These are phyloP conservation scores for Tethya wilhelma DNA, from an alignment of 37 sponge, comb jelly and placozoan genomes.

Conservation along the genomic window DNA sequence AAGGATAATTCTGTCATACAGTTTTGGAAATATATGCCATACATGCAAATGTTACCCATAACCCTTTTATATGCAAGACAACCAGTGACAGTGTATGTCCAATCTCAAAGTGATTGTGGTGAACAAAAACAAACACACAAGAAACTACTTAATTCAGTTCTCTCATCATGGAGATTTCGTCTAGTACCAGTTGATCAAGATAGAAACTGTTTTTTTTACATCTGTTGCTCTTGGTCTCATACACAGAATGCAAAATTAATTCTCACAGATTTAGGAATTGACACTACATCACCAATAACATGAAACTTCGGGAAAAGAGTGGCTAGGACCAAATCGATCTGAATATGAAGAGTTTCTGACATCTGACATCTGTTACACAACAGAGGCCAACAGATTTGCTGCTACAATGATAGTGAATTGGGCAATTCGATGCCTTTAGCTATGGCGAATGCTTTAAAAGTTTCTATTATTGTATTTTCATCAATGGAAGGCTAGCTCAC, in stretches of 20 bases:
- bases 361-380: not conserved
- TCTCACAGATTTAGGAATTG: not conserved
- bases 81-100: too few species aligned
- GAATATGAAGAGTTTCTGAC: constrained; percentile 10
- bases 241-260: not conserved
- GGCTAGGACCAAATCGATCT: not conserved
- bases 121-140: too few species aligned
- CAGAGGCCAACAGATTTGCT: constrained; percentile 16
- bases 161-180: not conserved
- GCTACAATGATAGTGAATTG: constrained; percentile 6
- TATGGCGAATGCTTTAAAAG: constrained; percentile 5
- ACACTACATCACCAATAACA: not conserved
- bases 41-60: not conserved
- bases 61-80: too few species aligned
- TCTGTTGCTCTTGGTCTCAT: not conserved
- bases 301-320: not conserved
- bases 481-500: not conserved
- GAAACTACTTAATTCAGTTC: not conserved
- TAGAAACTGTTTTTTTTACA: constrained; percentile 30
- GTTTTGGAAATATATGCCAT: not conserved
- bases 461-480: constrained; percentile 5
- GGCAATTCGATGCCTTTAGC: constrained; percentile 35
- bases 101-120: too few species aligned
- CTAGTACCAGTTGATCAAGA: not conserved
- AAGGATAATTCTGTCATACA: too few species aligned